Evolutionary conservation across 1,140 invertebrate genomes (phyloP), one percentile per base, ranked within the genome.

Genomic region (Zaprionus vittiger): DNA sequence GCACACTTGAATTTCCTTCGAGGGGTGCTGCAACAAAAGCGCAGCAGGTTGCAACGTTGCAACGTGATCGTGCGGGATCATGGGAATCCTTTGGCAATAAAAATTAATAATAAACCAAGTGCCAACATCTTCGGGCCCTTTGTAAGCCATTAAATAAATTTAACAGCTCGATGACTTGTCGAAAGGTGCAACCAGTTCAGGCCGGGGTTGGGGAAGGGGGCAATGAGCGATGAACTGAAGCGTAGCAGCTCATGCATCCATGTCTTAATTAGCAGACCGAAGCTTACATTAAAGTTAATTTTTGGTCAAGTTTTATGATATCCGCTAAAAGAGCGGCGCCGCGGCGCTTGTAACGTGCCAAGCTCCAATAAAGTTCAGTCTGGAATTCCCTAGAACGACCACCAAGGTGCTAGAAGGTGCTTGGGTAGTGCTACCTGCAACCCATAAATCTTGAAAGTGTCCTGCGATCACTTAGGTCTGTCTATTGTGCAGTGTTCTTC

Each of bases 111-210:
- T 73, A 81, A 84, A 89, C 73, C 84, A 80, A 87, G 81, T 84
- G 84, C 64, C 84, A 81, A 80, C 82, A 85, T 76, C 75, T 59
- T 66, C 15, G 70, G 59, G 75, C 69, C 64, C 70, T 75, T 83
- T 89, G 85, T 70, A 57, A 70, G 56, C 38, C 86, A 89, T 90
- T 89, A 81, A 89, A 89, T 89, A 90, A 89, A 89, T 89, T 89
- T 90, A 89, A 89, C 84, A 89, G 75, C 85, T 89, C 79, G 90
- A 89, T 89, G 84, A 89, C 85, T 89, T 89, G 84, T 81, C 85
- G 84, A 89, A 89, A 89, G 85, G 85, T 81, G 75, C 75, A 62
- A 78, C 20, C 57, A 44, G 22, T 17, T n/a, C 7, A 22, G 20
- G 17, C 52, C 20, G 52, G 5, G 15, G 34, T n/a, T 2, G 55